Evolutionary conservation across 1,140 invertebrate genomes (phyloP).

Genomic region (fruit fly (Drosophila melanogaster)): Release_6_plus_ISO1_MT NT_033779.5:13616001-13616500

Average conservation of each 20-base stretch:
- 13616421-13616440: conserved; percentile 21
- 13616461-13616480: conserved; percentile 24
- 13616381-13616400: conserved; percentile 33
- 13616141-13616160: too few relatives aligned
- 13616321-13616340: conserved; percentile 26
- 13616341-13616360: neutral
- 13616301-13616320: neutral
- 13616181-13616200: too few relatives aligned
- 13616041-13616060: too few relatives aligned
- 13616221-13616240: neutral
- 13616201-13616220: too few relatives aligned
- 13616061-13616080: too few relatives aligned
- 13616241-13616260: neutral
- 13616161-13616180: too few relatives aligned
- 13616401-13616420: conserved; percentile 26
- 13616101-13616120: too few relatives aligned
- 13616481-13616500: conserved; percentile 51
- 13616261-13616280: neutral
- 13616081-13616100: too few relatives aligned
- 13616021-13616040: too few relatives aligned
- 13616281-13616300: neutral
- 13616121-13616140: too few relatives aligned
- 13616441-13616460: conserved; percentile 49
- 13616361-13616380: conserved; percentile 24
- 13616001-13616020: neutral